Evolutionary conservation across 2,888 invertebrate genomes (phyloP), one percentile per base, ranked within the genome.

Genomic region (Zaprionus bogoriensis): DNA sequence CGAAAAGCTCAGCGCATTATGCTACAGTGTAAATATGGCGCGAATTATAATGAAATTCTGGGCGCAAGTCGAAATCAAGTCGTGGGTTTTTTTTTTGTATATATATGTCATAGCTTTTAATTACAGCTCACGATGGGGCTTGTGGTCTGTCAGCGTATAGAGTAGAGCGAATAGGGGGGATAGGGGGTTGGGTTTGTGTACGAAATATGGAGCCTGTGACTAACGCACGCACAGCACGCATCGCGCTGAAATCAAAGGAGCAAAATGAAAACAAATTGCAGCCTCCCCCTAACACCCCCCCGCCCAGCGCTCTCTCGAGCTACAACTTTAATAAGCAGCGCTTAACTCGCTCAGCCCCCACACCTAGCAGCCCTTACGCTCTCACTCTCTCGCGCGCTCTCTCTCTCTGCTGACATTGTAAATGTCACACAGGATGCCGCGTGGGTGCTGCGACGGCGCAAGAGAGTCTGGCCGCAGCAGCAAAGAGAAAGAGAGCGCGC

Each of bases 251-350:
- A 77, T 50, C 58, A n/a, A n/a, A n/a, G 77, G 41, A 51, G 60
- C 66, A 69, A 61, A 73, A 67, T 59, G 66, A 85, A 76, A 85
- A 85, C 78, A 79, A 76, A 76, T 85, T 76, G 53, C 41, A 38
- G 7, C 7, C 25, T 42, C 30, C 20, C 9, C 38, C 19, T n/a
- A n/a, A n/a, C n/a, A n/a, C n/a, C n/a, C n/a, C n/a, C n/a, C n/a
- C n/a, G n/a, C n/a, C n/a, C n/a, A n/a, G n/a, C 36, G 36, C 42
- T 5, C 10, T 36, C 46, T 20, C 17, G 20, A 39, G 20, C 10
- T 19, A 39, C 22, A 14, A 23, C 2, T 22, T 12, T 28, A 20
- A 22, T 38, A 22, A 27, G 32, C 20, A 27, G 12, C 48, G 7
- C 7, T 17, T 17, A 30, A 30, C 27, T 23, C 58, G 50, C 41